A percentile compares a stretch with the other conserved stretches of the same genome.
Evolutionary conservation across 1,140 invertebrate species (phyloP).

Genomic region (Zaprionus vittiger): DNA sequence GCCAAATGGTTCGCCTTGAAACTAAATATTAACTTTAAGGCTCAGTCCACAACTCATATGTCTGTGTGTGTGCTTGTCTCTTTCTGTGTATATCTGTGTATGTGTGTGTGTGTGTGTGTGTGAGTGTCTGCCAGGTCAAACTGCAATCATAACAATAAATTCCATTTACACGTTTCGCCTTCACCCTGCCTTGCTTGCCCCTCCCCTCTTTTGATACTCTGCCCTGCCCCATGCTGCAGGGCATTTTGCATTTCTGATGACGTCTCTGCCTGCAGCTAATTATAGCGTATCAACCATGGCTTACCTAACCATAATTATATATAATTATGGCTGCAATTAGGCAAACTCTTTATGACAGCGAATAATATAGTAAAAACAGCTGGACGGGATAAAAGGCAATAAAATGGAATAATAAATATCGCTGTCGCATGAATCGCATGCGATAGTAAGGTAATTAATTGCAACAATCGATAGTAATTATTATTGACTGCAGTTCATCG

Average conservation of each 20-base stretch:
- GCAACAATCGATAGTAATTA: neutral
- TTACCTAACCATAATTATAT: conserved; percentile 3
- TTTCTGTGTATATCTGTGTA: neutral
- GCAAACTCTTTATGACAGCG: conserved; percentile 2
- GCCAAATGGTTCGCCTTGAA: conserved; percentile 44
- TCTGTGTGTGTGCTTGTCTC: conserved; percentile 6
- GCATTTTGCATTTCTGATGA: neutral
- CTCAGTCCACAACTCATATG: conserved; percentile 23
- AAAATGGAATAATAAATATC: neutral
- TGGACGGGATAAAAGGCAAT: neutral
- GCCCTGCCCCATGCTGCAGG: neutral
- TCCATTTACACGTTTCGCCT: conserved; percentile 71
- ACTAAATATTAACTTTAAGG: conserved; percentile 50
- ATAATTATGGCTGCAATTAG: conserved; percentile 1
- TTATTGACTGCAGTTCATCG: neutral
- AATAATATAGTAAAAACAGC: neutral
- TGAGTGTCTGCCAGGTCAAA: conserved; percentile 54
- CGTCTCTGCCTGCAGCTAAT: neutral
- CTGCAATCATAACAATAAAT: conserved; percentile 81
- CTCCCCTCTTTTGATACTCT: conserved; percentile 24
- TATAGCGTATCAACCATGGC: neutral
- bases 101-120: conserved; percentile 19
- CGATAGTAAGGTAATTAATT: neutral
- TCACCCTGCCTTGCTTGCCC: conserved; percentile 8
- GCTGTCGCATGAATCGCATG: neutral